These are phyloP conservation scores for Chelidonichthys spinosus DNA, from an alignment of 2,797 vertebrate genomes.

Conservation along the genomic window DNA sequence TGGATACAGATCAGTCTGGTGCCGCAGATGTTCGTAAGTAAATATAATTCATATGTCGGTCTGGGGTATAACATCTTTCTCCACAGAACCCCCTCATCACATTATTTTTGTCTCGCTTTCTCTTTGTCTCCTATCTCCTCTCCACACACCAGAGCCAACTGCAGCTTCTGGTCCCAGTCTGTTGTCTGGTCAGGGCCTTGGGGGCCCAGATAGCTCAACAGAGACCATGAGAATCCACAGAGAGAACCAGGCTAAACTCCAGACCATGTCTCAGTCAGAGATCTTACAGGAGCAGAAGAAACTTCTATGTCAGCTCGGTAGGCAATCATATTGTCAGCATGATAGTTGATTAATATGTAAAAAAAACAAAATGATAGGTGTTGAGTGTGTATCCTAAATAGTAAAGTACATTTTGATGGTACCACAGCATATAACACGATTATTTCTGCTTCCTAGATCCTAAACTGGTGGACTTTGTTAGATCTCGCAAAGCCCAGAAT, in stretches of 20 bases:
- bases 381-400: constrained; percentile 8
- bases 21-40: constrained; percentile 50
- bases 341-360: neutral
- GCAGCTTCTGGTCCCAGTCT: constrained; percentile 66
- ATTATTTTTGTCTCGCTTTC: neutral
- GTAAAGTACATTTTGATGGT: constrained; percentile 9
- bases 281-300: constrained; percentile 90
- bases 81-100: neutral
- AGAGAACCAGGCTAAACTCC: constrained; percentile 91
- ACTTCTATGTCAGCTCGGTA: constrained; percentile 92
- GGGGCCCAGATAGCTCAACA: constrained; percentile 67
- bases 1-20: constrained; percentile 65
- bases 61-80: neutral
- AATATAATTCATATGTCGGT: constrained; percentile 4
- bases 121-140: neutral
- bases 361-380: constrained; percentile 14
- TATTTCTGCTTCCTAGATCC: constrained; percentile 86
- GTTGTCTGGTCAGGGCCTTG: constrained; percentile 90
- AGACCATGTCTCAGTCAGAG: constrained; percentile 86
- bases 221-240: constrained; percentile 91
- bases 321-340: constrained; percentile 1
- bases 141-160: constrained; percentile 22
- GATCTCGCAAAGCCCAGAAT: constrained; percentile 76
- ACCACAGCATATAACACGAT: constrained; percentile 27
- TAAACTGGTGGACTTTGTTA: constrained; percentile 90